Evolutionary conservation across 2,888 invertebrate species (phyloP), one percentile per base, ranked within the genome.

Genomic region (Limulus polyphemus): DNA sequence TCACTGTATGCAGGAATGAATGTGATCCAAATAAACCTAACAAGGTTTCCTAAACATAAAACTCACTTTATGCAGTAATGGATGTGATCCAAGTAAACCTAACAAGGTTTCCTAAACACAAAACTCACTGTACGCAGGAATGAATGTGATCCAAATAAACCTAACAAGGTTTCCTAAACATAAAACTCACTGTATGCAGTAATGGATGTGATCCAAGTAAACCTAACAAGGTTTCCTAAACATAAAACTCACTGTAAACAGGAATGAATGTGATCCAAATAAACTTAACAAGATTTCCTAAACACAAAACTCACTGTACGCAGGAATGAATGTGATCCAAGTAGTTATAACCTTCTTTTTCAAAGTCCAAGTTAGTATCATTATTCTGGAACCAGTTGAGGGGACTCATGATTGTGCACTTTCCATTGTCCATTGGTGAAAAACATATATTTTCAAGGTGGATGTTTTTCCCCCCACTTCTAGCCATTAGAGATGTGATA

Each of bases 341-440:
- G 74, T 93, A 94, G 68, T 83, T 73, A 32, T 32, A 32, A 32
- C 7, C 5, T 32, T 32, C 5, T 32, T 32, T 32, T 32, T 32
- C 32, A 47, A 62, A 56, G 54, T 57, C 59, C n/a, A 70, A 50
- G 17, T 62, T 52, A 12, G 55, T n/a, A 2, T 57, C 51, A 73
- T 83, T 81, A 74, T 91, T 85, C 74, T 90, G 85, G 79, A 85
- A 97, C 79, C 92, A 99, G 56, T 95, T 94, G 84, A 93, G 87
- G 50, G 90, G 80, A 64, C 91, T 91, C 79, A 91, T 88, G 11
- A 99, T 82, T 13, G 87, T 84, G 77, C 99, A 99, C 71, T 88
- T 81, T 0, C 81, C 76, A 10, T 85, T 79, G 10, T 81, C 80
- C 67, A 99, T 78, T 0, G 99, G 98, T 0, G 91, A 86, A 78